Evolutionary conservation across 2,113 vertebrate genomes (phyloP), one percentile per base, ranked within the genome.

Genomic region (Bujurquina vittata): DNA sequence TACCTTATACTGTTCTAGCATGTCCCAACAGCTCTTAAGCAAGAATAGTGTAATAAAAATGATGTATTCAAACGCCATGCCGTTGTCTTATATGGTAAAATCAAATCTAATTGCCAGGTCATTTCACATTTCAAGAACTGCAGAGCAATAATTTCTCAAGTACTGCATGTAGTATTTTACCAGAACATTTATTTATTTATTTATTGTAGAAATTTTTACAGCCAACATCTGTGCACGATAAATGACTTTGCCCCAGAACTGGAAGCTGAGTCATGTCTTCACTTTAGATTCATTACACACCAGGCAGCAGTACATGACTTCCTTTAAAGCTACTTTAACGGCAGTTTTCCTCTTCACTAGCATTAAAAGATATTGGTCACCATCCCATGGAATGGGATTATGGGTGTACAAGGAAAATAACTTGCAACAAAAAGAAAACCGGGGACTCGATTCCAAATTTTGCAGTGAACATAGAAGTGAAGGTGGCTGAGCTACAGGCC

Each of bases 241-340:
- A 87, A 91, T 88, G 56, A n/a, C 56, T 77, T 88, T 82, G 82
- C 37, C 74, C 56, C 22, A 52, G 54, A 79, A 63, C 54, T 52
- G 46, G 67, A 72, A 77, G 84, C 77, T 81, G 77, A 90, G 73
- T 89, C 84, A 83, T 80, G 15, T 37, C 59, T 89, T 22, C 72
- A 83, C 17, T 40, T 57, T 33, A 72, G 80, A 63, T 83, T 55
- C 46, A 54, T 72, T 80, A 35, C 56, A 52, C 55, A 31, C 37
- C 17, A n/a, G 7, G 60, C 75, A 56, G 31, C 60, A 33, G 49
- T 57, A 80, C 88, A 83, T 33, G 17, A 46, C 72, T 81, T 84
- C 75, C 75, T 83, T 78, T 88, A 75, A 35, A 55, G 61, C 61
- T 40, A 31, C 43, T 87, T 61, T 76, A 85, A 89, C 61, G 54